Conservation (phyloP, 2,113 vertebrate genomes). For the Drymodes brunneopygia region DNA sequence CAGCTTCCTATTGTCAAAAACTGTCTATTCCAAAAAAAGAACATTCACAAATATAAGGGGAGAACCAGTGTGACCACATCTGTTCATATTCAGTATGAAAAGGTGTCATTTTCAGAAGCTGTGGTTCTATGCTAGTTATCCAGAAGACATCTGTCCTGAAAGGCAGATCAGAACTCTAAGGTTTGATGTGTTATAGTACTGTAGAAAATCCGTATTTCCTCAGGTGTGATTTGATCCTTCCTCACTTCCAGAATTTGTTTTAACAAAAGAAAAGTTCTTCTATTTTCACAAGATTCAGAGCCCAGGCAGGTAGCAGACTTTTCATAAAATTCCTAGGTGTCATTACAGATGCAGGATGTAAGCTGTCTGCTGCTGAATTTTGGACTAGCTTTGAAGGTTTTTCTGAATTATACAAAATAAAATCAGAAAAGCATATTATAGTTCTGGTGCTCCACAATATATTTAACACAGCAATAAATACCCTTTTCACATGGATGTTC, state of each 20-base stretch:
- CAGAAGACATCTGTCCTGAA: neutral
- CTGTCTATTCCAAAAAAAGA: neutral
- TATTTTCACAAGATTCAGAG: neutral
- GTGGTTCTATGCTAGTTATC: neutral
- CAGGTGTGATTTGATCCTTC: neutral
- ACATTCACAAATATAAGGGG: neutral
- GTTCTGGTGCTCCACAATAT: neutral
- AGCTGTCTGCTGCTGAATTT: constrained; percentile 17
- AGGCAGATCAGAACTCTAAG: neutral
- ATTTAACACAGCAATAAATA: neutral
- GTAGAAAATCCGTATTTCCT: neutral
- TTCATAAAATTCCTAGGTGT: neutral
- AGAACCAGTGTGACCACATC: neutral
- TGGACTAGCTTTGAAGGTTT: neutral
- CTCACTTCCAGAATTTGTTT: neutral
- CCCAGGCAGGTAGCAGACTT: neutral
- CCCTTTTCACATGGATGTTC: neutral
- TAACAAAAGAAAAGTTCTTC: neutral
- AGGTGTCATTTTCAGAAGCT: neutral
- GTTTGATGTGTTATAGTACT: neutral
- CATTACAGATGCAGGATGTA: neutral
- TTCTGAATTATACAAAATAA: neutral
- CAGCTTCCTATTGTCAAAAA: neutral
- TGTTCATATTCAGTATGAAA: neutral
- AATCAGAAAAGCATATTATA: neutral